Percentiles rank a stretch among this genome's conserved stretches.
These are phyloP conservation scores for Cryptoblepharus egeriae DNA, from an alignment of 2,797 vertebrate species.

Conservation along the genomic window DNA sequence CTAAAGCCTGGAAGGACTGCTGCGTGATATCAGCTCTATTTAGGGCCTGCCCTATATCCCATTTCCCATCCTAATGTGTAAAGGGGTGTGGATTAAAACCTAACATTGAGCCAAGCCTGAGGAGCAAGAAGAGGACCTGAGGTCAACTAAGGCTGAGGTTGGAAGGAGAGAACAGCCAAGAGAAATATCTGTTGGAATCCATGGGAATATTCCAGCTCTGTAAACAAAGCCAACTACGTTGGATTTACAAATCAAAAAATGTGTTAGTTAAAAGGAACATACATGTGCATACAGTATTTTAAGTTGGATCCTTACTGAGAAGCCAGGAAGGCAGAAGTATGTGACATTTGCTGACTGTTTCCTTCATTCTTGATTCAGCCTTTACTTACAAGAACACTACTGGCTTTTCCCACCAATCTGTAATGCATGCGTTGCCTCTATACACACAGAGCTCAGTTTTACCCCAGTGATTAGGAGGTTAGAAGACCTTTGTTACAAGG, in stretches of 20 bases:
- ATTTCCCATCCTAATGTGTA: constrained; percentile 21
- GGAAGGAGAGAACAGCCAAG: not conserved
- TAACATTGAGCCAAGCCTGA: not conserved
- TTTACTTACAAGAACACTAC: not conserved
- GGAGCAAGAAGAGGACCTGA: not conserved
- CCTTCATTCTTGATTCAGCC: not conserved
- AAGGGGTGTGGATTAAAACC: constrained; percentile 12
- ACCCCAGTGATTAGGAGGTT: not conserved
- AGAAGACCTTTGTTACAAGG: not conserved
- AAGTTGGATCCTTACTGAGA: not conserved
- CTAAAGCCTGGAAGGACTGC: not conserved
- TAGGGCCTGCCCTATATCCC: constrained; percentile 6
- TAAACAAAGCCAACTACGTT: not conserved
- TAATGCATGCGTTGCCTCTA: not conserved
- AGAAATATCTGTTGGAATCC: not conserved
- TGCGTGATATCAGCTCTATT: constrained; percentile 20
- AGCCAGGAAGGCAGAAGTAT: not conserved
- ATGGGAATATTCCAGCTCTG: not conserved
- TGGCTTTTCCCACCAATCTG: not conserved
- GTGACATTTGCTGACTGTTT: too few relatives aligned
- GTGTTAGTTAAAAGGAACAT: not conserved
- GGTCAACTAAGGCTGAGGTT: not conserved
- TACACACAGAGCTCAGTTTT: not conserved
- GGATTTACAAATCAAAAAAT: not conserved
- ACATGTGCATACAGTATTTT: not conserved